Evolutionary conservation across 2,888 invertebrate species (phyloP).

Genomic region (Deilephila porcellus): DNA sequence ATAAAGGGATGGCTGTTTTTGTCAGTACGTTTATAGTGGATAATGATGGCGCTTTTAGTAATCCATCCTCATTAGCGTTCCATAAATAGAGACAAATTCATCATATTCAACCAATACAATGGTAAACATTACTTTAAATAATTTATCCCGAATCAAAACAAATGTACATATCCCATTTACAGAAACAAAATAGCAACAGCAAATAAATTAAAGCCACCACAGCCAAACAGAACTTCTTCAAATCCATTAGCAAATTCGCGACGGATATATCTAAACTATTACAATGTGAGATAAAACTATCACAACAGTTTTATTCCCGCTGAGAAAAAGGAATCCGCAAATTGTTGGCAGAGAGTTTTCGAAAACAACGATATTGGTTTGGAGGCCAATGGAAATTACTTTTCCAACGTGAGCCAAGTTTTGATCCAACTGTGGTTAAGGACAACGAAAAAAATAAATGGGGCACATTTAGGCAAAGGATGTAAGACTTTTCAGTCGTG

Average conservation of each 20-base stretch:
- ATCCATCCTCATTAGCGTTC: no score
- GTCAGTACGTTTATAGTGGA: no score
- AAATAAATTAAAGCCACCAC: neutral
- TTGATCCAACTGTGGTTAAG: conserved; percentile 46
- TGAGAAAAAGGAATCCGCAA: conserved; percentile 40
- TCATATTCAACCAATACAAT: no score
- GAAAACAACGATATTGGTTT: conserved; percentile 54
- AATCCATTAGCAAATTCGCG: conserved; percentile 27
- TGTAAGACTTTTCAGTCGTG: conserved; percentile 27
- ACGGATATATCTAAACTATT: conserved; percentile 36
- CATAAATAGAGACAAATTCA: no score
- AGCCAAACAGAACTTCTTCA: neutral
- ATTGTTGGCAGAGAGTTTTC: conserved; percentile 48
- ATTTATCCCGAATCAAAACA: no score
- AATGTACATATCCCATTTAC: no score
- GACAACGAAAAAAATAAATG: conserved; percentile 58
- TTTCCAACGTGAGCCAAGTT: conserved; percentile 44
- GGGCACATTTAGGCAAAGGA: conserved; percentile 10
- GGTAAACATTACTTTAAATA: no score
- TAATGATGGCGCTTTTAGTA: no score
- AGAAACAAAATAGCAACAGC: neutral
- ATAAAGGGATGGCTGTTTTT: no score
- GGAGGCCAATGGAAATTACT: conserved; percentile 58
- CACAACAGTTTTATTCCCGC: conserved; percentile 40
- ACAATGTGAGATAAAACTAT: conserved; percentile 40